phyloP scores from a whole-genome alignment of 1,140 invertebrate species.

The Cyclina sinensis region DNA sequence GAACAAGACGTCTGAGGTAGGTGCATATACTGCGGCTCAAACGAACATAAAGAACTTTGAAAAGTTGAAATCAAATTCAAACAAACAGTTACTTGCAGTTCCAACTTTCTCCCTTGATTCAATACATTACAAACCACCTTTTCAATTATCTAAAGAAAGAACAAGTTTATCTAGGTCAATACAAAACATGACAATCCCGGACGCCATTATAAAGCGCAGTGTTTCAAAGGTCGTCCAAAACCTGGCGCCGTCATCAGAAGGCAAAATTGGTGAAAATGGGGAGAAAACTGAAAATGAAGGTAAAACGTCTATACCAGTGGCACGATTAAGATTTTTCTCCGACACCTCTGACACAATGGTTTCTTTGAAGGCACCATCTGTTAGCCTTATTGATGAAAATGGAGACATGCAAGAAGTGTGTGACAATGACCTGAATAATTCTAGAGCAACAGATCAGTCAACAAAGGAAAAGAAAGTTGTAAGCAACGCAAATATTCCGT shows the following conservation, averaged over 20 bases:
- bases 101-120: conserved; percentile 30
- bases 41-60: not conserved
- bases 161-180: conserved; percentile 48
- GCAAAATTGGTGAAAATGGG: not conserved
- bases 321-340: conserved; percentile 31
- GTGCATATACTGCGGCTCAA: not conserved
- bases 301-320: not conserved
- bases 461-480: conserved; percentile 39
- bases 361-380: not conserved
- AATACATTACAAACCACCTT: not conserved
- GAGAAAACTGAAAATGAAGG: not conserved
- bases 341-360: not conserved
- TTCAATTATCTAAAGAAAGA: conserved; percentile 17
- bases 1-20: not conserved
- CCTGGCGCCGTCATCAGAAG: no score
- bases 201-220: not conserved
- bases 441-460: not conserved
- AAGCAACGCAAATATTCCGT: conserved; percentile 49
- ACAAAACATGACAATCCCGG: not conserved
- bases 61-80: not conserved
- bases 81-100: conserved; percentile 11
- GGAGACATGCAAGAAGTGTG: not conserved
- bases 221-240: not conserved
- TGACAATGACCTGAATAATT: conserved; percentile 3
- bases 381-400: not conserved